Conservation (phyloP, 1,140 invertebrate species). For the Musca domestica region DNA sequence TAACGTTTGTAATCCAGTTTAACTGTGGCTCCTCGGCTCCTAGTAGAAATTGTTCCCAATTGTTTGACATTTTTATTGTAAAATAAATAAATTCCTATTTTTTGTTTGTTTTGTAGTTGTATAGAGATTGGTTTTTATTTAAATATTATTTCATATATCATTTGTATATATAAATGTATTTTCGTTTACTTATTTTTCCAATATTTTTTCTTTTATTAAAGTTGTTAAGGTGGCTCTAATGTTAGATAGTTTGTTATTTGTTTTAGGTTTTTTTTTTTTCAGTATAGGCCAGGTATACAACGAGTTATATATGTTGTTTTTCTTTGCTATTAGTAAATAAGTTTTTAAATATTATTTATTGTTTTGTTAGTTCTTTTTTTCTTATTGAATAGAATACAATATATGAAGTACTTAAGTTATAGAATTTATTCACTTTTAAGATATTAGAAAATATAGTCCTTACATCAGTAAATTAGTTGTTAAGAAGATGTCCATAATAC, state of each 20-base stretch:
- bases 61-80: not conserved
- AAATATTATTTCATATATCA: conserved; percentile 32
- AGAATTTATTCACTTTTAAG: not conserved
- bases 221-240: not conserved
- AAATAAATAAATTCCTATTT: not conserved
- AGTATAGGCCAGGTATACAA: not conserved
- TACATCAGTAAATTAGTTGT: too few relatives aligned
- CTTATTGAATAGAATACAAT: too few relatives aligned
- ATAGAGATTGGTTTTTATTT: conserved; percentile 51
- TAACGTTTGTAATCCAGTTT: too few relatives aligned
- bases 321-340: not conserved
- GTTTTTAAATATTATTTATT: too few relatives aligned
- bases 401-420: not conserved
- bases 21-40: too few relatives aligned
- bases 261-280: too few relatives aligned
- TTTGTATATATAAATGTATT: not conserved
- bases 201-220: conserved; percentile 17
- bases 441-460: not conserved
- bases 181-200: conserved; percentile 36
- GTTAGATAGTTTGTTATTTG: too few relatives aligned
- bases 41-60: too few relatives aligned
- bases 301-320: not conserved
- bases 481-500: too few relatives aligned
- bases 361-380: too few relatives aligned
- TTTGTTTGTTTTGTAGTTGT: conserved; percentile 43